Conservation (phyloP, 2,888 invertebrate species). For the Neria commutata region DNA sequence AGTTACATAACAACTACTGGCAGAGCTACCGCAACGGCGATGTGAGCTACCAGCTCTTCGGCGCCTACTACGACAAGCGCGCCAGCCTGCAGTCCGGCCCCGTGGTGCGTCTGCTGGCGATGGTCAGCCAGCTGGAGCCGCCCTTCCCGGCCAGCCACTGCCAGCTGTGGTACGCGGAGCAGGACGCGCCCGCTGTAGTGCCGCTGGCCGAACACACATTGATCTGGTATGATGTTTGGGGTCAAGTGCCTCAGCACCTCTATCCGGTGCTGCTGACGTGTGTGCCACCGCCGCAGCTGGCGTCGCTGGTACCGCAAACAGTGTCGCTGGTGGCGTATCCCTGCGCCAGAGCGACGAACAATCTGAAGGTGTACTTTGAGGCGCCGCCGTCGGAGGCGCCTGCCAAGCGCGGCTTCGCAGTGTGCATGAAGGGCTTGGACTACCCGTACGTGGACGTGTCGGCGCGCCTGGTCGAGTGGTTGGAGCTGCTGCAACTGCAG, state of each 20-base stretch:
- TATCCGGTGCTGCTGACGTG: slow-evolving; percentile 89
- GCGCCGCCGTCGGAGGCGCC: slow-evolving; percentile 56
- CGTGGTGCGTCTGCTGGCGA: slow-evolving; percentile 79
- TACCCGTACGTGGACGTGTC: slow-evolving; percentile 88
- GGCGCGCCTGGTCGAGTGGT: slow-evolving; percentile 89
- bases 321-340: slow-evolving; percentile 81
- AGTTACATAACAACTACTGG: slow-evolving; percentile 93
- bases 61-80: slow-evolving; percentile 84
- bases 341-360: slow-evolving; percentile 83
- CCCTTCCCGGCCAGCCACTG: slow-evolving; percentile 68
- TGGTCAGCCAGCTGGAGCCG: slow-evolving; percentile 85
- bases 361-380: slow-evolving; percentile 79
- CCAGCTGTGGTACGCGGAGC: slow-evolving; percentile 85
- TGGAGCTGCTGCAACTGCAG: slow-evolving; percentile 81
- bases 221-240: slow-evolving; percentile 90
- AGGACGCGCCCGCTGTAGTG: slow-evolving; percentile 75
- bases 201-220: slow-evolving; percentile 85
- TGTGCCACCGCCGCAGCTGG: slow-evolving; percentile 70
- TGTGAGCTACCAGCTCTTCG: slow-evolving; percentile 84
- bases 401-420: slow-evolving; percentile 70
- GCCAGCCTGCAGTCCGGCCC: slow-evolving; percentile 77
- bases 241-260: slow-evolving; percentile 80
- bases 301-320: slow-evolving; percentile 50
- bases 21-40: slow-evolving; percentile 78
- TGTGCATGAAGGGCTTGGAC: slow-evolving; percentile 91